These are phyloP conservation scores for Lasioglossum oenotherae DNA, from an alignment of 2,888 invertebrate species.

Conservation along the genomic window DNA sequence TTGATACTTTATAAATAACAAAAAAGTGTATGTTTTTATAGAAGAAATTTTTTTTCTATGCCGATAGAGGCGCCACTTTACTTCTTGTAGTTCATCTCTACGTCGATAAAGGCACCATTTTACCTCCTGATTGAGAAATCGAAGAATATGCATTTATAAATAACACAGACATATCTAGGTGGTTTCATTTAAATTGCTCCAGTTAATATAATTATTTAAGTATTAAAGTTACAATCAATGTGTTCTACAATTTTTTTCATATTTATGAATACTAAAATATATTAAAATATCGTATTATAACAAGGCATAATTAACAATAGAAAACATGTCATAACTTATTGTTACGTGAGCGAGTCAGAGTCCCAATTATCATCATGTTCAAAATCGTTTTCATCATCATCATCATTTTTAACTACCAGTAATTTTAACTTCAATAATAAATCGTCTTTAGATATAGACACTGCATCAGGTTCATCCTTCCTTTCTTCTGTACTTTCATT, in stretches of 20 bases:
- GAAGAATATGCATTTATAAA: not conserved
- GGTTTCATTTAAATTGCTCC: no score
- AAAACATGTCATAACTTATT: constrained; percentile 1
- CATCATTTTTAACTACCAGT: constrained; percentile 40
- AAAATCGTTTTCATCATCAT: constrained; percentile 39
- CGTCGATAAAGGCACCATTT: no score
- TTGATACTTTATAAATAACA: no score
- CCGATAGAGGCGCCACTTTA: no score
- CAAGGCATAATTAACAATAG: not conserved
- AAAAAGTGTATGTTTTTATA: no score
- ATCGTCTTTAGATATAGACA: constrained; percentile 25
- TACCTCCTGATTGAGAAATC: no score
- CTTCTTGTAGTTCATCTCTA: no score
- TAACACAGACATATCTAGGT: no score
- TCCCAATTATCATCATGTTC: constrained; percentile 50
- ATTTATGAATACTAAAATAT: not conserved
- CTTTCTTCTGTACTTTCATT: constrained; percentile 42
- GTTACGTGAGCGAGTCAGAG: constrained; percentile 46
- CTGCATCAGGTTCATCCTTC: not conserved
- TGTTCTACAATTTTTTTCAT: not conserved
- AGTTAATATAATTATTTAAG: not conserved
- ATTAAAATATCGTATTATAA: not conserved
- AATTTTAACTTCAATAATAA: constrained; percentile 57
- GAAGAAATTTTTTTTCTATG: no score
- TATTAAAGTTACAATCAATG: not conserved